These are phyloP conservation scores for Hapalemur alaotrensis DNA, from an alignment of 2,797 vertebrate genomes.

Conservation along the genomic window DNA sequence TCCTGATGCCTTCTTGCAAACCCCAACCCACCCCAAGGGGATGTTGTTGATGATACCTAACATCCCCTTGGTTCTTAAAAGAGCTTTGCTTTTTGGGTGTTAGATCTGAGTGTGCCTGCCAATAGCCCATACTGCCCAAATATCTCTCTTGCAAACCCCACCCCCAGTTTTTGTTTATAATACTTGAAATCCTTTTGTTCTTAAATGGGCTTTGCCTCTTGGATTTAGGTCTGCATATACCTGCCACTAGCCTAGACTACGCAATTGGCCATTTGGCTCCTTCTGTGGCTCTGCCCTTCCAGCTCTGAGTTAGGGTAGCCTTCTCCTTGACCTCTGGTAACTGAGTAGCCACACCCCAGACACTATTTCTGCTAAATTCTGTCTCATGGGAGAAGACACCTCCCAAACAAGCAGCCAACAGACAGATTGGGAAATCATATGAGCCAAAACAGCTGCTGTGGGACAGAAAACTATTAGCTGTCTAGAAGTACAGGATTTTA, in stretches of 20 bases:
- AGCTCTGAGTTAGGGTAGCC: not conserved
- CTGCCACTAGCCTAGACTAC: not conserved
- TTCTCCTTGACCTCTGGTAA: conserved; percentile 20
- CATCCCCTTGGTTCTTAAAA: not conserved
- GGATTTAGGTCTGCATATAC: not conserved
- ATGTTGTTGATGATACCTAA: not conserved
- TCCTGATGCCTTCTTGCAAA: not conserved
- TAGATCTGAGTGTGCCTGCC: not conserved
- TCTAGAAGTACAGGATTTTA: conserved; percentile 3
- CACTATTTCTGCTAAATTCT: conserved; percentile 55
- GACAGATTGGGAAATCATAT: conserved; percentile 58
- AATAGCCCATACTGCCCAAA: not conserved
- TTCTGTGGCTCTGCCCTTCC: not conserved
- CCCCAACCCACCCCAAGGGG: not conserved
- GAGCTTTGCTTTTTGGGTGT: not conserved
- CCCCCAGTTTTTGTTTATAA: not conserved
- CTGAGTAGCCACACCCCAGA: conserved; percentile 32
- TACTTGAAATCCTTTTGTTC: not conserved
- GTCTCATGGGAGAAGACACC: conserved; percentile 14
- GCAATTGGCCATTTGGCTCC: not conserved
- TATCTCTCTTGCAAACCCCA: not conserved
- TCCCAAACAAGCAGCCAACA: conserved; percentile 31
- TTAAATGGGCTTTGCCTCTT: not conserved
- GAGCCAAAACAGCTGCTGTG: conserved; percentile 49
- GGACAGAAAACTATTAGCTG: conserved; percentile 9